Evolutionary conservation across 2,113 vertebrate species (phyloP), one percentile per base, ranked within the genome.

Genomic region (Ciconia maguari): DNA sequence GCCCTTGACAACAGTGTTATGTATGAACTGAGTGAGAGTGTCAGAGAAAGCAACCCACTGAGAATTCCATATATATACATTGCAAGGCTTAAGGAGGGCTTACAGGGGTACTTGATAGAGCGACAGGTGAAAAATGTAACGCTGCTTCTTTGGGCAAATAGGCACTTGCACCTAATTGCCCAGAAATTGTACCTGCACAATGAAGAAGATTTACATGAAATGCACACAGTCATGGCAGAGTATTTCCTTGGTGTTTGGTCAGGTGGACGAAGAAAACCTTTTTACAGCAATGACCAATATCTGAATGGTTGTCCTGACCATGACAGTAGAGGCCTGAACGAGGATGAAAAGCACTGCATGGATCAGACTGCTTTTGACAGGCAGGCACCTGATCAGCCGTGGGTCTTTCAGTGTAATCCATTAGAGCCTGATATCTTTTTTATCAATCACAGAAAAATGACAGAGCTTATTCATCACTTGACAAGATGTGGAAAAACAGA

Each of bases 401-500:
- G 99, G 99, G 99, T 99, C 79, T 99, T 99, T 93, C 99, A 99
- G 94, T 99, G 99, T 87, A 99, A 99, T 86, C 98, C 99, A 6
- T 64, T 99, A 86, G 99, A 99, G 94, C 99, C 99, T 9, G 99
- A 99, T 89, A 99, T 99, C 92, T 99, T 99, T 96, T 99, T 99
- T 80, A 99, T 99, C 92, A 99, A 99, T 91, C 99, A 99, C 95
- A 98, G 99, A 94, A 99, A 99, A 98, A 99, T 99, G 99, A 99
- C 98, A 24, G 99, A 99, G 97, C 98, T 99, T 79, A 97, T 99
- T 76, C 98, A 99, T 96, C 99, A 99, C 95, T 97, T 99, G 83
- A 99, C 99, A 7, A 98, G 98, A 82, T 99, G 99, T 91, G 99
- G 99, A 13, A 99, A 99, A 87, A 99, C 98, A 1, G 99, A 99